A percentile compares a stretch with the other conserved stretches of the same genome.
Conservation (phyloP, 1,140 invertebrate genomes). For the Lucilia cuprina region DNA sequence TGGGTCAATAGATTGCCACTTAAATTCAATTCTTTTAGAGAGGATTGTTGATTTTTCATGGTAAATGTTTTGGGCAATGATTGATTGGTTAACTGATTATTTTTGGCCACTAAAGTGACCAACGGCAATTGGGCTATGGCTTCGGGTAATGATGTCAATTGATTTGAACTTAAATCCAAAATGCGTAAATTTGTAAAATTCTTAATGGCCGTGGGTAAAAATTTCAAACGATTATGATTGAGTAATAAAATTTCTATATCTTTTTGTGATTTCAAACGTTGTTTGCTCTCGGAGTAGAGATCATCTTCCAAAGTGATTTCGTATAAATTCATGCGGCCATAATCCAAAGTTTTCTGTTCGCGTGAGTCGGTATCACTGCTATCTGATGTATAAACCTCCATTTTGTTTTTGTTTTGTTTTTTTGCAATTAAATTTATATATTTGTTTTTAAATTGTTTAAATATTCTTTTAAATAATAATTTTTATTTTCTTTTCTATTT, state of each 20-base stretch:
- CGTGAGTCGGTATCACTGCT: constrained; percentile 78
- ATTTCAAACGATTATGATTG: constrained; percentile 73
- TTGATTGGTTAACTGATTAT: constrained; percentile 83
- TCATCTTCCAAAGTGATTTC: constrained; percentile 65
- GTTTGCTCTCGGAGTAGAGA: constrained; percentile 61
- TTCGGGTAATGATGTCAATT: constrained; percentile 77
- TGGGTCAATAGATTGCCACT: constrained; percentile 87
- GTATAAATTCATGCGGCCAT: constrained; percentile 73
- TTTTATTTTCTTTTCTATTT: background rate
- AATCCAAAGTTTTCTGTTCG: constrained; percentile 73
- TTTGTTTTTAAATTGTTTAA: no score
- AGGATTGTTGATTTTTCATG: constrained; percentile 46
- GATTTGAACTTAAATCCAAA: constrained; percentile 89
- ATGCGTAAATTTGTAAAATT: constrained; percentile 74
- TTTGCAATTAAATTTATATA: background rate
- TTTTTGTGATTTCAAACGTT: constrained; percentile 66
- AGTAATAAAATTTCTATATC: constrained; percentile 73
- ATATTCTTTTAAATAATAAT: background rate
- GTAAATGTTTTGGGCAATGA: constrained; percentile 85
- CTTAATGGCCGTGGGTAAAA: constrained; percentile 65
- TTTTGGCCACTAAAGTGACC: constrained; percentile 80
- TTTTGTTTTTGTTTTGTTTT: constrained; percentile 47
- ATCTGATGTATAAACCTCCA: constrained; percentile 81
- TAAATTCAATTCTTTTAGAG: constrained; percentile 85
- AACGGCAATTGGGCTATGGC: constrained; percentile 73